Conservation (phyloP, 1,140 invertebrate species). For the Drosophila jambulina region DNA sequence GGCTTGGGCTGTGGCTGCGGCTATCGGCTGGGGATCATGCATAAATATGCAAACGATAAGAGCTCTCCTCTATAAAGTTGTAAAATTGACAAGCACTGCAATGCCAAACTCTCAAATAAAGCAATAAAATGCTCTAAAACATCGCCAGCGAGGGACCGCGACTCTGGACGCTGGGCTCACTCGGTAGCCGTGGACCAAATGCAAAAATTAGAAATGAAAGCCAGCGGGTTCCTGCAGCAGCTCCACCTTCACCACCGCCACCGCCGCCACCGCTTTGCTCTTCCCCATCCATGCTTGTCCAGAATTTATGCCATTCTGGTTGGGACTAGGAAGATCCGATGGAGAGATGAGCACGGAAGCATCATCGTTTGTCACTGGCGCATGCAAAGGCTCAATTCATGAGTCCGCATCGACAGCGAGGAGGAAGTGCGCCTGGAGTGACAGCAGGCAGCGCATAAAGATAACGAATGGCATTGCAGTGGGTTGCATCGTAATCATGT, state of each 20-base stretch:
- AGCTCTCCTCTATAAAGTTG: slow-evolving; percentile 81
- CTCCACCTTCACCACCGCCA: neutral
- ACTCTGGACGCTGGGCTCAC: neutral
- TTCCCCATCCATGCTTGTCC: neutral
- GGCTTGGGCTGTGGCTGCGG: neutral
- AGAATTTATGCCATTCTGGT: slow-evolving; percentile 72
- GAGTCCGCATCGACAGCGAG: slow-evolving; percentile 27
- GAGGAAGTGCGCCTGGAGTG: slow-evolving; percentile 68
- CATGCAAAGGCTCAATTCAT: slow-evolving; percentile 60
- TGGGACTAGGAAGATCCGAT: slow-evolving; percentile 34
- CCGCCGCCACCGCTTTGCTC: neutral
- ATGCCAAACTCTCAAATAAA: slow-evolving; percentile 76
- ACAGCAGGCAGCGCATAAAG: slow-evolving; percentile 52
- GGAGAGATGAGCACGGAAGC: slow-evolving; percentile 58
- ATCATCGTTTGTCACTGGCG: slow-evolving; percentile 67
- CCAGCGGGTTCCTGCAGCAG: slow-evolving; percentile 61
- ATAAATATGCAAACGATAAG: slow-evolving; percentile 83
- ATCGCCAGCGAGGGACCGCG: slow-evolving; percentile 56
- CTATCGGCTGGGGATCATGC: slow-evolving; percentile 41
- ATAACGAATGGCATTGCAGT: slow-evolving; percentile 59
- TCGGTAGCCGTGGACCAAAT: slow-evolving; percentile 66
- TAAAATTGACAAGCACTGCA: slow-evolving; percentile 81
- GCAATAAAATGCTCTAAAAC: slow-evolving; percentile 79
- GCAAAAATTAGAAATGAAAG: slow-evolving; percentile 79
- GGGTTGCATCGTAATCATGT: slow-evolving; percentile 70